Base-by-base conservation (phyloP, 1,140 invertebrate genomes). In the Aphaenogaster rudis region DNA sequence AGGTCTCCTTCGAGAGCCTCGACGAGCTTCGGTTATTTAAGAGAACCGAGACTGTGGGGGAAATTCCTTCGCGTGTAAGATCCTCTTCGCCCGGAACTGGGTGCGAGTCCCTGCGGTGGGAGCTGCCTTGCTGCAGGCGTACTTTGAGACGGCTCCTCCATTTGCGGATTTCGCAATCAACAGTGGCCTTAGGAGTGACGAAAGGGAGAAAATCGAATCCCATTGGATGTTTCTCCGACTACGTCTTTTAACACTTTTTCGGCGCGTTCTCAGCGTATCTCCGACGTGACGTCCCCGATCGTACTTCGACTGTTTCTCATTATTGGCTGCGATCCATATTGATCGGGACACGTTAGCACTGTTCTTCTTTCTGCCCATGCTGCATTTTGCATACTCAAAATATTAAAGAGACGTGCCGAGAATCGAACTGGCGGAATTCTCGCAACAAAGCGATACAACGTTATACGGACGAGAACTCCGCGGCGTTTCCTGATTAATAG, bases 201-300 rank as follows among this genome's bases (percentile, higher is more conserved):
- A 69, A 69, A n/a, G 48, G 54, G 42, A 45, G 61, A 28, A 85
- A 87, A 85, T 90, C 74, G 86, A 89, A 90, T 90, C 72, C 71
- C 82, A 80, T 28, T 21, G 61, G 84, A 63, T 42, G 54, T 71
- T 61, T 28, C 74, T 0, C 4, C 50, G 15, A 17, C 50, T 15
- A 54, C 4, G 17, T 72, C 17, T 36, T n/a, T 48, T 48, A 21
- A 54, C 57, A 28, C 0, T 28, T 57, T 76, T 66, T 79, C 28
- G 45, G 6, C 76, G 54, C 57, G 21, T 48, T 67, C 42, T 11
- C 0, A 6, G 13, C 42, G 13, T 28, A 48, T 15, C 39, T 13
- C 28, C 33, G 28, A 82, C 61, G 45, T 78, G n/a, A 52, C 66
- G 39, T 59, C 17, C 15, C 21, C 39, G 8, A 48, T 59, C 17